Base-by-base conservation (phyloP, 2,113 vertebrate genomes). In the Narcine bancroftii region DNA sequence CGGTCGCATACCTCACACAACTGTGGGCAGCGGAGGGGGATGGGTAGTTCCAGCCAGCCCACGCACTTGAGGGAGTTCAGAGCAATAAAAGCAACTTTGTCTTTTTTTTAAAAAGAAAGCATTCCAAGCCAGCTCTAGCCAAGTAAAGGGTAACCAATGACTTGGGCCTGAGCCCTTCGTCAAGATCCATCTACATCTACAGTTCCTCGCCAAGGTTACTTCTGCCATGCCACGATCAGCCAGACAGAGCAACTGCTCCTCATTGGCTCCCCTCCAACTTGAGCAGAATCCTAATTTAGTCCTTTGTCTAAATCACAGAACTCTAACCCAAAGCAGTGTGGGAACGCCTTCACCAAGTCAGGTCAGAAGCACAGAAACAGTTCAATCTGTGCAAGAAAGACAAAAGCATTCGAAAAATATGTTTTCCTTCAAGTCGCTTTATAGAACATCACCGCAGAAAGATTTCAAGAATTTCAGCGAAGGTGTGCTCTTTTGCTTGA, bases 1-100 rank as follows among this genome's bases (percentile, higher is more conserved):
- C 50, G 56, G 81, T 60, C 81, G 36, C 81, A 87, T 63, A 87
- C 81, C 81, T 87, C 50, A 60, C 53, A 87, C 33, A 63, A 36
- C 81, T 42, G 81, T 87, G n/a, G 81, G 81, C 81, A 53, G 53
- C 53, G 6, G 81, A 87, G 81, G 81, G 81, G 81, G 81, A 87
- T 87, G 81, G 81, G 81, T 53, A 87, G 50, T 42, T 87, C 81
- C 33, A 87, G 56, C 56, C 81, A 60, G 81, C 81, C 81, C 81
- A 87, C 81, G 81, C 81, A 63, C n/a, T 36, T 7, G 81, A n/a
- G 81, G 81, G 53, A 87, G 81, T 60, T 87, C 53, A 87, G 53
- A 87, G 53, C 33, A 19, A 87, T 87, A 39, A 87, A 60, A 87
- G 81, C 53, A 87, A 87, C 81, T 85, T 85, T 87, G 81, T 60